These are phyloP conservation scores for Pontoporia blainvillei DNA, from an alignment of 2,113 vertebrate species.

Conservation along the genomic window DNA sequence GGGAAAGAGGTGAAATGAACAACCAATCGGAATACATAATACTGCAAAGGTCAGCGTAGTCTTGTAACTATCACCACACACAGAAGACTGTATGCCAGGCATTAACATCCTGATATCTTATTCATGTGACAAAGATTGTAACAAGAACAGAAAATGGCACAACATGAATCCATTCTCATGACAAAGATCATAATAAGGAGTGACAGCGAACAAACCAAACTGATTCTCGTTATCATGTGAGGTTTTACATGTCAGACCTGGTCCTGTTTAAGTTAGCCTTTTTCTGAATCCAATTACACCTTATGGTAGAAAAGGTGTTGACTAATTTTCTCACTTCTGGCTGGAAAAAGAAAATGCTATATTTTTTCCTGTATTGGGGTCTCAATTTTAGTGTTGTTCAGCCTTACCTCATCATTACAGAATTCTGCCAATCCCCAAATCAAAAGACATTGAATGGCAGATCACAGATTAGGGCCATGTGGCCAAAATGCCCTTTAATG, in stretches of 20 bases:
- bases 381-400: not conserved
- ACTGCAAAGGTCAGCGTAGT: slow-evolving; percentile 82
- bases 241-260: not conserved
- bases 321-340: slow-evolving; percentile 38
- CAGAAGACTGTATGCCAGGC: slow-evolving; percentile 72
- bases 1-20: slow-evolving; percentile 81
- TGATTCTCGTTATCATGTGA: slow-evolving; percentile 57
- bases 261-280: slow-evolving; percentile 29
- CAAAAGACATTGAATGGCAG: not conserved
- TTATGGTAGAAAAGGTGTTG: slow-evolving; percentile 27
- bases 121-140: slow-evolving; percentile 83
- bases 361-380: not conserved
- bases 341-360: slow-evolving; percentile 16
- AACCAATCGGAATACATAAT: slow-evolving; percentile 84
- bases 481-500: not conserved
- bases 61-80: slow-evolving; percentile 72
- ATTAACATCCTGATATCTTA: slow-evolving; percentile 84
- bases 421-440: not conserved
- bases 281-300: slow-evolving; percentile 51
- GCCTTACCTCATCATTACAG: not conserved
- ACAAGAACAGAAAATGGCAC: slow-evolving; percentile 76
- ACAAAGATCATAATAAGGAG: slow-evolving; percentile 75
- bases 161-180: slow-evolving; percentile 74
- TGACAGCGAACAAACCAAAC: slow-evolving; percentile 73
- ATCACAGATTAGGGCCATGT: not conserved